Evolutionary conservation across 2,888 invertebrate species (phyloP), one percentile per base, ranked within the genome.

Genomic region (Chaetoderma sp.): DNA sequence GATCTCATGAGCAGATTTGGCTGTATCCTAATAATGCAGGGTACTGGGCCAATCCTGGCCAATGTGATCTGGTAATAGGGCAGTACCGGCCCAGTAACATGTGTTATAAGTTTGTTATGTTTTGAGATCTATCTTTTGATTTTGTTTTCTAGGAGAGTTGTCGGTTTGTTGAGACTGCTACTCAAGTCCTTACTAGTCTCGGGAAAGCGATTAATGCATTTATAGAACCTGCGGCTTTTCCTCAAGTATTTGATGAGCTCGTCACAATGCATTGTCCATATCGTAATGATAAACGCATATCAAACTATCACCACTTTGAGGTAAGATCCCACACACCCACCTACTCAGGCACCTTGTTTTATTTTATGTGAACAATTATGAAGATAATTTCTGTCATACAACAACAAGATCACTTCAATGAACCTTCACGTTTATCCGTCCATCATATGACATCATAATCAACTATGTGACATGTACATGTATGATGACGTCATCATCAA

Each of bases 131-230:
- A n/a, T n/a, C n/a, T n/a, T n/a, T n/a, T n/a, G n/a, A n/a, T n/a
- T n/a, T n/a, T n/a, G n/a, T n/a, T n/a, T 72, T 77, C 10, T 76
- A 86, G 86, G 86, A 86, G 68, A 86, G 86, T 63, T 83, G 82
- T 57, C 76, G 85, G 49, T 85, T 86, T 76, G 76, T 81, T 25
- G 83, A 85, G 68, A 82, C 82, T 74, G 86, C 86, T 1, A 68
- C 63, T 4, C 80, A 82, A 65, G 78, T 85, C n/a, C 82, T 86
- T 39, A 66, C 65, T 25, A 71, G 76, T 47, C 76, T 86, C 8
- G 83, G 83, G 18, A 81, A 83, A 54, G 83, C 83, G 72, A 81
- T 86, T 58, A 69, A 73, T 50, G 66, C 55, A 36, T 86, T 85
- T 65, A 60, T 49, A 27, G 82, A 86, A 61, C 57, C 73, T 3